A percentile compares a stretch with the other conserved stretches of the same genome.
Evolutionary conservation across 2,888 invertebrate genomes (phyloP).

Genomic region (Athalia cordata): DNA sequence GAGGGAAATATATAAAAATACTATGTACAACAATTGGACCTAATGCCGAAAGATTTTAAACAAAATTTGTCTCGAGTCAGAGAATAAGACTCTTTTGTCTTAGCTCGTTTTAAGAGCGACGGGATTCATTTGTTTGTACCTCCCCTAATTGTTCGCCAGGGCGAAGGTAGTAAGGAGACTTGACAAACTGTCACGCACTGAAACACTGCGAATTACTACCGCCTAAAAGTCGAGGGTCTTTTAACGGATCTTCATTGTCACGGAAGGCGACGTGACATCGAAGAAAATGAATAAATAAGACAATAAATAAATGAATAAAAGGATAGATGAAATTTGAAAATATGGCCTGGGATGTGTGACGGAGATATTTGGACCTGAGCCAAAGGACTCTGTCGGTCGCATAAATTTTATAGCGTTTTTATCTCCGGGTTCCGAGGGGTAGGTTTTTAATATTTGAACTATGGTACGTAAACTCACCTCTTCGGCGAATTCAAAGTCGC

Average conservation of each 20-base stretch:
- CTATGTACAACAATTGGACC: too few species aligned
- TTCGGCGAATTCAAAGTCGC: slow-evolving; percentile 87
- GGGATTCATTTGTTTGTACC: slow-evolving; percentile 1
- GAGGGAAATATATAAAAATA: too few species aligned
- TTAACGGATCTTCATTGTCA: not conserved
- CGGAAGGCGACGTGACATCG: not conserved
- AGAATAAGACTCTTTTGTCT: not conserved
- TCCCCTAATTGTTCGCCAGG: not conserved
- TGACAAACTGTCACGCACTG: slow-evolving; percentile 13
- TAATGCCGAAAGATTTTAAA: too few species aligned
- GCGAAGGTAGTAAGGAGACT: not conserved
- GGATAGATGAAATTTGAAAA: not conserved
- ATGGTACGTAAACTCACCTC: slow-evolving; percentile 77
- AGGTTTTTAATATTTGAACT: not conserved
- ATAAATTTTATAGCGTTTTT: too few species aligned
- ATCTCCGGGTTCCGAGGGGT: not conserved
- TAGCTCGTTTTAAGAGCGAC: not conserved
- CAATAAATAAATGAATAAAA: not conserved
- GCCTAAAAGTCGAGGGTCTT: not conserved
- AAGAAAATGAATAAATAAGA: not conserved
- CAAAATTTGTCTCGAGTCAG: not conserved
- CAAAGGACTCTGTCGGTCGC: too few species aligned
- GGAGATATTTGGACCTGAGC: too few species aligned
- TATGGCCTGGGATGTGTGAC: too few species aligned
- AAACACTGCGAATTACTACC: not conserved